A percentile compares a stretch with the other conserved stretches of the same genome.
Conservation (phyloP, 2,113 vertebrate genomes). For the Epinephelus lanceolatus region DNA sequence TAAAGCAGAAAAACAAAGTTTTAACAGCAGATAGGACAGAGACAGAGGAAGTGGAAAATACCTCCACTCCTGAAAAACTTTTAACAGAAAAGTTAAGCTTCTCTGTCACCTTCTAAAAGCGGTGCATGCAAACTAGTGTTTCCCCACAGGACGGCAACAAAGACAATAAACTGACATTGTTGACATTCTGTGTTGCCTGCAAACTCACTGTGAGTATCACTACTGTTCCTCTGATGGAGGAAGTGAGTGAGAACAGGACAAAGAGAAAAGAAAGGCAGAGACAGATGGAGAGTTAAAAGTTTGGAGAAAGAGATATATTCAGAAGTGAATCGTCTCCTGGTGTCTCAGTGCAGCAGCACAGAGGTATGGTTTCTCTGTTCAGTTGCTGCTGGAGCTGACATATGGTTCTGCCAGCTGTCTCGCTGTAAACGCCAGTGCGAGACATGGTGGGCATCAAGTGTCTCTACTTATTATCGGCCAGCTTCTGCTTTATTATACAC, state of each 20-base stretch:
- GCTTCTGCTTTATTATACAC: not conserved
- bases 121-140: not conserved
- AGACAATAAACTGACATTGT: slow-evolving; percentile 2
- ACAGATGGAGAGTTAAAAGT: slow-evolving; percentile 2
- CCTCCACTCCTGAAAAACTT: not conserved
- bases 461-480: not conserved
- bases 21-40: not conserved
- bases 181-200: slow-evolving; percentile 14
- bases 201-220: not conserved
- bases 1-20: not conserved
- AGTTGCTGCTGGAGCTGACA: slow-evolving; percentile 26
- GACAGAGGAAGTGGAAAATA: not conserved
- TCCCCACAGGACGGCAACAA: not conserved
- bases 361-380: not conserved
- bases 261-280: not conserved
- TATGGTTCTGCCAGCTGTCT: slow-evolving; percentile 23
- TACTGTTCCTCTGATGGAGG: not conserved
- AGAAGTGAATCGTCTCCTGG: slow-evolving; percentile 2
- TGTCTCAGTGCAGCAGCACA: not conserved
- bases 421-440: not conserved
- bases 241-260: not conserved
- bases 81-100: slow-evolving; percentile 3
- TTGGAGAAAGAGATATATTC: not conserved
- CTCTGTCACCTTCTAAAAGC: not conserved
- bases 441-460: not conserved